Evolutionary conservation across 2,113 vertebrate species (phyloP), one percentile per base, ranked within the genome.

Genomic region (Phaethon lepturus): DNA sequence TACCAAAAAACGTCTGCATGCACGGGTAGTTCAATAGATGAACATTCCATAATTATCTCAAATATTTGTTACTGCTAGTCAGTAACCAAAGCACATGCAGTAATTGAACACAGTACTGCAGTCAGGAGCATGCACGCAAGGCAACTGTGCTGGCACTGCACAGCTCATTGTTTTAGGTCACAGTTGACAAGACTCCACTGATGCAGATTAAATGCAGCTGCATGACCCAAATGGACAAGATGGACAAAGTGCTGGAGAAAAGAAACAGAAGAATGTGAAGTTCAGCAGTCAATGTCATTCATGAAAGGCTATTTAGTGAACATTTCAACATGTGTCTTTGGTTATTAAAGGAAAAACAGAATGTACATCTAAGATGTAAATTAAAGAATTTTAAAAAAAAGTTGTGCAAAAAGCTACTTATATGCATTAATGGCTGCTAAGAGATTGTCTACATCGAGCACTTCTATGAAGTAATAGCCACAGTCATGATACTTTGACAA

Each of bases 141-240:
- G n/a, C 0, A 3, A 31, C 49, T 49, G 6, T 10, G 55, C 79
- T 94, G 92, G 92, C 90, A 86, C 79, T 33, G 82, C 67, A 52
- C 42, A 74, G 72, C 59, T 88, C 76, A 81, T 90, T 86, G 91
- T 74, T 84, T 78, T 7, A 86, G 83, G 68, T 42, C 79, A 93
- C 67, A 88, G 56, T 2, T 29, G 47, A 80, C 44, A 66, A 4
- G 2, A 35, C 45, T 83, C 72, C 64, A 44, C 29, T 47, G 55
- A 11, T 47, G 72, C 42, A 88, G 77, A 95, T 84, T 47, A 76
- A 95, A 84, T 24, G 55, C 88, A 96, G 72, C 79, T 93, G 55
- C 72, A 86, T 72, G 78, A 60, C 59, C 20, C 68, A 67, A 86
- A 80, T 28, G 68, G 64, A 81, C 44, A 72, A 78, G 64, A 86